phyloP scores from a whole-genome alignment of 2,797 vertebrate species.

The Spheniscus humboldti region DNA sequence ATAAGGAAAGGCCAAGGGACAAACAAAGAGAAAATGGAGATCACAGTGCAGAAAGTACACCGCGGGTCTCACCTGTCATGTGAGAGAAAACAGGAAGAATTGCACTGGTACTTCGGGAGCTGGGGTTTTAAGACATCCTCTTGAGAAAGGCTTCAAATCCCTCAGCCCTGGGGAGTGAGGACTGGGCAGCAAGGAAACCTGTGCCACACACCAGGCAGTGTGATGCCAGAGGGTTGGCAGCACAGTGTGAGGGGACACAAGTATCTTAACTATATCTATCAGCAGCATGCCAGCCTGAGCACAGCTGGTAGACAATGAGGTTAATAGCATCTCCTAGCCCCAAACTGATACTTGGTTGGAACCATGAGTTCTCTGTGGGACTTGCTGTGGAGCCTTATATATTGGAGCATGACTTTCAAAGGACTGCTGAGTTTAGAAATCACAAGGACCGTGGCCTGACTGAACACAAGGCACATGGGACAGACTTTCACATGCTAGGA shows the following conservation, averaged over 20 bases:
- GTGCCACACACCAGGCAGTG: accelerated
- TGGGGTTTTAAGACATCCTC: background rate
- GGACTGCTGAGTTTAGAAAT: background rate
- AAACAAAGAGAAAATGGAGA: background rate
- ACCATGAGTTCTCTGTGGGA: background rate
- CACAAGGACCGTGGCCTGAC: background rate
- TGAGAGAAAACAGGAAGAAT: background rate
- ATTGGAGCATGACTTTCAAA: background rate
- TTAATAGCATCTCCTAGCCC: background rate
- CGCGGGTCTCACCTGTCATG: background rate
- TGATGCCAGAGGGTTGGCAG: background rate
- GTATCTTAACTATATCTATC: background rate
- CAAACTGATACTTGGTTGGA: background rate
- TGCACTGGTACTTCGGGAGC: background rate
- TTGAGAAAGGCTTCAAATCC: background rate
- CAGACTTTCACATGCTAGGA: background rate
- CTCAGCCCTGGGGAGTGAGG: background rate
- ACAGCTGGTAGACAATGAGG: background rate
- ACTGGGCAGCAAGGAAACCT: background rate
- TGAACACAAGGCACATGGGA: background rate
- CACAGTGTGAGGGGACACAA: background rate
- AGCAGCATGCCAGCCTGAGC: background rate
- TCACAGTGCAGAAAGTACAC: background rate
- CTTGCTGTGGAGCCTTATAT: background rate
- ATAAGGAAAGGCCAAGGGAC: background rate